Evolutionary conservation across 2,888 invertebrate species (phyloP).

Genomic region (Aphidoletes aphidimyza): DNA sequence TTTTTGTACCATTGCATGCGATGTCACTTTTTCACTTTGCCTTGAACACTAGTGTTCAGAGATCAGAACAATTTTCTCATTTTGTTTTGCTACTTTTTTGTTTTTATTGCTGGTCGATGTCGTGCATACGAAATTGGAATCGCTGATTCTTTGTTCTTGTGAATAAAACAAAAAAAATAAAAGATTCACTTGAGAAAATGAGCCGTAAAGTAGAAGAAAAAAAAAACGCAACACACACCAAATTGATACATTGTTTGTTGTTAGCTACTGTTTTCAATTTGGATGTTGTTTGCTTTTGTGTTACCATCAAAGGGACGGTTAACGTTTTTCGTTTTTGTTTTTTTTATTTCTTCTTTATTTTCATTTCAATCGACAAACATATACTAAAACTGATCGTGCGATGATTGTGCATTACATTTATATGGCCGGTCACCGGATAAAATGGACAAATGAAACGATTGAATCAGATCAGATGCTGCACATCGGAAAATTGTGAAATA

Average conservation of each 20-base stretch:
- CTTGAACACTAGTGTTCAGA: background rate
- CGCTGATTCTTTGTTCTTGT: background rate
- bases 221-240: slow-evolving; percentile 1
- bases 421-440: background rate
- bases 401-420: background rate
- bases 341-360: too few relatives aligned
- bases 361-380: background rate
- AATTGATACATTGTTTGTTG: slow-evolving; percentile 13
- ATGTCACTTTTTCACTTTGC: slow-evolving; percentile 7
- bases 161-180: background rate
- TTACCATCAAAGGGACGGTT: background rate
- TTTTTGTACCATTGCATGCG: background rate
- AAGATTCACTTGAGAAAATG: slow-evolving; percentile 5
- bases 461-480: too few relatives aligned
- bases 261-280: background rate
- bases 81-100: background rate
- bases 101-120: slow-evolving; percentile 8
- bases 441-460: background rate
- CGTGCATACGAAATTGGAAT: slow-evolving; percentile 42
- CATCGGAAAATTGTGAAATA: background rate
- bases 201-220: too few relatives aligned
- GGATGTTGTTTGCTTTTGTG: background rate
- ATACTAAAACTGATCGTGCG: background rate
- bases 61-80: background rate
- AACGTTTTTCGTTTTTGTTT: background rate